Conservation (phyloP, 92 coral and sea anemone genomes). For the Phenganax marumi region DNA sequence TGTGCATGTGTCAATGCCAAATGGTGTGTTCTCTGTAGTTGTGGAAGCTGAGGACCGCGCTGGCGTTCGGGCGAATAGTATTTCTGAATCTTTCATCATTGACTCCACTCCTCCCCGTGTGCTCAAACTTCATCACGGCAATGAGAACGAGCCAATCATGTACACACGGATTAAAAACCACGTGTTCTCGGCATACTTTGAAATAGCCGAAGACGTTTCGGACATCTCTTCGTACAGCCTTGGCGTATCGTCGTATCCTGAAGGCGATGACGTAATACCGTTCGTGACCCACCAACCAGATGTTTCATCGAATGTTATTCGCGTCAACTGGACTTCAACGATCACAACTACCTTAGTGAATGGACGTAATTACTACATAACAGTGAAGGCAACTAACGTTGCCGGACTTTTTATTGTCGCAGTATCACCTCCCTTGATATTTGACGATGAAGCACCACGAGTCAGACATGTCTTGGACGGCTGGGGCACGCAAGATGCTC, state of each 20-base stretch:
- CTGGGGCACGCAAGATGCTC: constrained; percentile 80
- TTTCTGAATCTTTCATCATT: constrained; percentile 74
- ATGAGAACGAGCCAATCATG: constrained; percentile 45
- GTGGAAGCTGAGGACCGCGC: constrained; percentile 84
- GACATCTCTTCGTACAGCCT: constrained; percentile 69
- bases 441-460: constrained; percentile 76
- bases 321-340: constrained; percentile 79
- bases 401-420: constrained; percentile 75
- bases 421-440: constrained; percentile 68
- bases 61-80: constrained; percentile 64
- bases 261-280: constrained; percentile 75
- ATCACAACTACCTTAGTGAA: constrained; percentile 49
- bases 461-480: constrained; percentile 79
- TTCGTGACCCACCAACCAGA: constrained; percentile 41
- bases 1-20: constrained; percentile 65
- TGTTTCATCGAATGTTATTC: constrained; percentile 51
- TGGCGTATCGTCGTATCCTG: constrained; percentile 80
- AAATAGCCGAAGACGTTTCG: constrained; percentile 76
- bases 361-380: constrained; percentile 72
- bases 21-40: constrained; percentile 82
- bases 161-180: constrained; percentile 39
- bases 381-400: constrained; percentile 69
- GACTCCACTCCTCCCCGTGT: constrained; percentile 78
- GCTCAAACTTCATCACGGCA: constrained; percentile 67
- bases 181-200: constrained; percentile 69